A percentile compares a stretch with the other conserved stretches of the same genome.
Evolutionary conservation across 2,113 vertebrate species (phyloP).

Genomic region (Rhizomys pruinosus): DNA sequence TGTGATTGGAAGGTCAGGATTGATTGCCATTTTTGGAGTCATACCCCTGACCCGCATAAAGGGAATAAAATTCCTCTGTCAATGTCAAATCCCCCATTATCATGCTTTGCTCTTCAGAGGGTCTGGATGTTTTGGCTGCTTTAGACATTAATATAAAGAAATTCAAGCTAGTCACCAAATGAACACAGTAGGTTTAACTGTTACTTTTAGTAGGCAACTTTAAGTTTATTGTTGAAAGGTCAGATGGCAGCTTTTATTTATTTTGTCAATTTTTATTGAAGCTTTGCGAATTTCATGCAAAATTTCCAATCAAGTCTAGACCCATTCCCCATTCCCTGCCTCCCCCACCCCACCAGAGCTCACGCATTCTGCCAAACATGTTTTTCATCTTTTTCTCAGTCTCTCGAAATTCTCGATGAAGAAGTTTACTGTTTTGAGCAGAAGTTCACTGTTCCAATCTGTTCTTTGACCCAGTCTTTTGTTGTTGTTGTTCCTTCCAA

Average conservation of each 20-base stretch:
- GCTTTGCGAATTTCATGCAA: no score
- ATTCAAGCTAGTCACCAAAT: constrained; percentile 52
- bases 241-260: constrained; percentile 55
- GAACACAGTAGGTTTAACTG: constrained; percentile 48
- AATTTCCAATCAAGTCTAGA: no score
- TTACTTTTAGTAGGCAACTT: constrained; percentile 5
- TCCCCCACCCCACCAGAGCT: no score
- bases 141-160: constrained; percentile 57
- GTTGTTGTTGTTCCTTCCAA: no score
- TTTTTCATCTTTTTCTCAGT: no score
- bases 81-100: constrained; percentile 60
- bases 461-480: no score
- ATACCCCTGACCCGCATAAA: constrained; percentile 33
- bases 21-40: constrained; percentile 61
- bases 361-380: no score
- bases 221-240: constrained; percentile 30
- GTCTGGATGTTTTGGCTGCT: constrained; percentile 46
- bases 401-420: no score
- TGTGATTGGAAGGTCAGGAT: constrained; percentile 70
- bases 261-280: no score
- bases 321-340: no score
- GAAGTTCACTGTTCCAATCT: no score
- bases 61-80: constrained; percentile 23
- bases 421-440: no score
- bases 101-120: constrained; percentile 35